Evolutionary conservation across 2,888 invertebrate genomes (phyloP), one percentile per base, ranked within the genome.

Genomic region (Ennomos erosarius): DNA sequence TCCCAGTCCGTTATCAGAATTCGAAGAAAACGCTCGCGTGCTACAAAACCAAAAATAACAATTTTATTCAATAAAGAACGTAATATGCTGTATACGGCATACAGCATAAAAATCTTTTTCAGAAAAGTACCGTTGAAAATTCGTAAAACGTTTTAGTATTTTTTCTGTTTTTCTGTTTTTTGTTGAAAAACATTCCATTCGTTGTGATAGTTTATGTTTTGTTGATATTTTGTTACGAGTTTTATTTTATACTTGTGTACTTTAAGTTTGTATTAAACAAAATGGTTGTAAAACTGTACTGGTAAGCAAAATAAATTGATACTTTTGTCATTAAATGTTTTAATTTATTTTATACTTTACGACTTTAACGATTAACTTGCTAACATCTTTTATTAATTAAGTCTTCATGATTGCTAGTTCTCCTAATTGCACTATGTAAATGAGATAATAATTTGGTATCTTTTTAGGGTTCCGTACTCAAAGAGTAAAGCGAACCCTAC

Each of bases 51-150:
- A 70, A 66, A 67, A 74, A 62, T 62, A 66, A 26, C 11, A 16
- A 55, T 49, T 51, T 55, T 4, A 12, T 35, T 13, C 63, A 68
- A 73, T 69, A 62, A 65, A 69, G 61, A 65, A 55, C 51, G 71
- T 85, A 86, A 73, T 86, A 87, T 88, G 87, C 88, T 87, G 85
- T 89, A 84, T 83, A 77, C 68, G 65, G 69, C 58, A 78, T 84
- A 85, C 87, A 84, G 87, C 87, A 79, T 79, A 62, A 70, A 65
- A 60, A 74, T 82, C 49, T 79, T 81, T 68, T 84, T 74, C 56
- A 81, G 71, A 71, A 88, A 87, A 71, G 74, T 84, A 59, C 85
- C 86, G 10, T 73, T 75, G 37, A 84, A 82, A 74, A 81, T 72
- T 75, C 75, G 78, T 52, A 50, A 58, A 59, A 51, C 64, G 66